A percentile compares a stretch with the other conserved stretches of the same genome.
These are phyloP conservation scores for Drosophila phalerata DNA, from an alignment of 2,888 invertebrate genomes.

Conservation along the genomic window DNA sequence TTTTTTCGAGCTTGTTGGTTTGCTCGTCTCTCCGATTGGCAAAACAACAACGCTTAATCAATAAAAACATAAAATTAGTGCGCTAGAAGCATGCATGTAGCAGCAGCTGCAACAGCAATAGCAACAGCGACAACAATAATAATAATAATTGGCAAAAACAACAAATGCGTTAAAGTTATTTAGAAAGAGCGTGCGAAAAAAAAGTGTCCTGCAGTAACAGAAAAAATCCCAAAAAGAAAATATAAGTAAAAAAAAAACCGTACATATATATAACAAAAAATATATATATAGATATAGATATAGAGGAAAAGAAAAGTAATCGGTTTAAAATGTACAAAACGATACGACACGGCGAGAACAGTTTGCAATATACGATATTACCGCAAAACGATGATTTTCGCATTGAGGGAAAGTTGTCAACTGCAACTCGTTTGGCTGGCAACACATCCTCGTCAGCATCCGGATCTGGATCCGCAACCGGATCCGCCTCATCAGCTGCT, in stretches of 20 bases:
- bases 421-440: constrained; percentile 85
- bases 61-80: constrained; percentile 78
- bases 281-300: neutral
- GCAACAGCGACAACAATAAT: constrained; percentile 41
- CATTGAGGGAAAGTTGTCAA: constrained; percentile 87
- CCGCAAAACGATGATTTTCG: constrained; percentile 90
- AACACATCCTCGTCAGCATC: constrained; percentile 3
- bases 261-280: constrained; percentile 4
- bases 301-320: constrained; percentile 1
- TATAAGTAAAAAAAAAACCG: neutral
- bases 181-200: constrained; percentile 2
- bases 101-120: constrained; percentile 28
- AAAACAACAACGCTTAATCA: constrained; percentile 72
- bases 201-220: constrained; percentile 28
- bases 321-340: constrained; percentile 89
- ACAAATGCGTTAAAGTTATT: constrained; percentile 7
- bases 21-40: constrained; percentile 31
- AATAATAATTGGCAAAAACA: constrained; percentile 44
- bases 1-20: constrained; percentile 35
- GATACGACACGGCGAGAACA: constrained; percentile 91
- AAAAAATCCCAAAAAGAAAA: constrained; percentile 2
- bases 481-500: neutral
- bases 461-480: constrained; percentile 50
- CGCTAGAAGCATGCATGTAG: constrained; percentile 61
- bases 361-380: constrained; percentile 91